A percentile compares a stretch with the other conserved stretches of the same genome.
These are phyloP conservation scores for Steinernema feltiae DNA, from an alignment of 1,140 invertebrate species.

Conservation along the genomic window DNA sequence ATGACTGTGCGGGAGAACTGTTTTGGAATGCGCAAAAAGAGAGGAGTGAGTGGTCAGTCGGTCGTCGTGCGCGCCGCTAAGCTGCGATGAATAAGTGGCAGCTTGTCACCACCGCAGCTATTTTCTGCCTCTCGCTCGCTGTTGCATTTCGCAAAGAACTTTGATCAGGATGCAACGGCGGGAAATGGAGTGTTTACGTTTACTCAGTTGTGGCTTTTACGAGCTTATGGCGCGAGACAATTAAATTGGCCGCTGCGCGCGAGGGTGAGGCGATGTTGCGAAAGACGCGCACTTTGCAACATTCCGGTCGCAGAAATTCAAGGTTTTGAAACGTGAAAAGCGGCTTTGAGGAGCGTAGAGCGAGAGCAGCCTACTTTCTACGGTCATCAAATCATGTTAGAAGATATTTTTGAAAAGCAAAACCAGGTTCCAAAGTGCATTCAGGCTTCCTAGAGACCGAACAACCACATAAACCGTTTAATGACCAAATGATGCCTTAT, in stretches of 20 bases:
- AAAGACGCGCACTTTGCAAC: not conserved
- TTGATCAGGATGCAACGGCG: not conserved
- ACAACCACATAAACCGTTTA: no score
- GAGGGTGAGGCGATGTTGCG: not conserved
- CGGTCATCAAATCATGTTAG: no score
- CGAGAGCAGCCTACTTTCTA: no score
- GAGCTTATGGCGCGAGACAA: not conserved
- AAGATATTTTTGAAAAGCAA: no score
- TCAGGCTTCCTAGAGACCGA: no score
- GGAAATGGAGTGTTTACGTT: not conserved
- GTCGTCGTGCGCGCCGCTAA: not conserved
- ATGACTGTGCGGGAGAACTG: not conserved
- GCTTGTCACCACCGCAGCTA: not conserved
- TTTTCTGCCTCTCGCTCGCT: not conserved
- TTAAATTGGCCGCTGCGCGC: not conserved
- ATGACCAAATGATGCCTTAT: no score
- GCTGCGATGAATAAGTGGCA: not conserved
- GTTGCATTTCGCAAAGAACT: not conserved
- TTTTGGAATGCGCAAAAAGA: not conserved
- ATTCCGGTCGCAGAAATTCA: no score
- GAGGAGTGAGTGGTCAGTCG: not conserved
- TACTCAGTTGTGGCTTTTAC: not conserved
- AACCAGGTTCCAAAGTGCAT: no score
- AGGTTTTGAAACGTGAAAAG: no score
- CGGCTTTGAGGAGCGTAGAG: no score